Evolutionary conservation across 2,888 invertebrate species (phyloP), one percentile per base, ranked within the genome.

Genomic region (Parthenolecanium corni): DNA sequence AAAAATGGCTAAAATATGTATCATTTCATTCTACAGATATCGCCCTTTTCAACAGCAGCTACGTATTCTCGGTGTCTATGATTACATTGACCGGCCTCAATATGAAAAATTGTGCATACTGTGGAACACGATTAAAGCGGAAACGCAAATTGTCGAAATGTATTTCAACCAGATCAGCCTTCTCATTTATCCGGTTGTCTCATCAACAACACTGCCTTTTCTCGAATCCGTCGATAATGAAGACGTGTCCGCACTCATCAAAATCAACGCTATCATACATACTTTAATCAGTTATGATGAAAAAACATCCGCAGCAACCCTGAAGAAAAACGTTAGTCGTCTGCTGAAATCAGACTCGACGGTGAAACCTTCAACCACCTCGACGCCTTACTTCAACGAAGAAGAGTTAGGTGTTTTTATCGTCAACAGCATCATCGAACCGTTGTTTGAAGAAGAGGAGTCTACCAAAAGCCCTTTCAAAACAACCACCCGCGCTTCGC

Each of bases 101-200:
- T 58, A 58, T 47, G 58, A 58, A 58, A 23, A 31, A 9, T 31
- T 58, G 21, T 58, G 58, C 49, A 23, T 49, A 5, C 58, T 36
- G 14, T 58, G 58, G 58, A 58, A 58, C 36, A 31, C 49, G 14
- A 58, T 58, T 20, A 58, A 58, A 21, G 46, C 58, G 36, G 58
- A 58, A 58, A 58, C 58, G 20, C 58, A 58, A 38, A 47, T 58
- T 47, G 58, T 58, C 16, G 58, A 58, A 47, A 58, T 58, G 58
- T 58, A 47, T 21, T 58, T 58, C 58, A 58, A 58, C 16, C 58
- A 58, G 36, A 58, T 58, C 14, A 58, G 58, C 38, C 31, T 58
- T 14, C 49, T 58, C 20, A 58, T 58, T 21, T 58, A 58, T 31
- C 58, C 58, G 49, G 58, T 58, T 20, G 58, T 58, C 16, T 58